A percentile compares a stretch with the other conserved stretches of the same genome.
Conservation (phyloP, 2,888 invertebrate genomes). For the Drosophila trichaetosa region DNA sequence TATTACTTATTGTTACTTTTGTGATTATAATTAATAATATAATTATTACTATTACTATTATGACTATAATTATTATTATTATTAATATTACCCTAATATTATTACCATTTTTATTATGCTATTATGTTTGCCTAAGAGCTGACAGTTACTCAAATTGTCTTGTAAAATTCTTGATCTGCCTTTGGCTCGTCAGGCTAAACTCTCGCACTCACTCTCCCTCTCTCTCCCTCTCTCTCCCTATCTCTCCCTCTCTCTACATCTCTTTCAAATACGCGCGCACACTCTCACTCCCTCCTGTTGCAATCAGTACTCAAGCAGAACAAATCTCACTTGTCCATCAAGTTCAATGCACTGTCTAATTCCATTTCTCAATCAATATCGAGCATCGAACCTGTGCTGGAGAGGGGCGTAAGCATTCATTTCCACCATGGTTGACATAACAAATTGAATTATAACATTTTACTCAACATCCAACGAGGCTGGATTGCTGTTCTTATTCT, state of each 20-base stretch:
- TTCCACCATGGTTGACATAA: slow-evolving; percentile 40
- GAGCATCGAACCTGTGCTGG: slow-evolving; percentile 5
- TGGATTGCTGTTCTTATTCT: slow-evolving; percentile 8
- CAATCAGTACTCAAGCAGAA: neutral
- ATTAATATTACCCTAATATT: neutral
- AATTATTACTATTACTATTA: neutral
- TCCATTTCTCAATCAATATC: slow-evolving; percentile 45
- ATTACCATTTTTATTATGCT: neutral
- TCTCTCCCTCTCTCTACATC: neutral
- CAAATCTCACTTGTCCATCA: neutral
- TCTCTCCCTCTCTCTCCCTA: neutral
- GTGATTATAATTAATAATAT: too few species aligned
- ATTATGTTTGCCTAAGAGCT: neutral
- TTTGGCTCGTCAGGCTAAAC: neutral
- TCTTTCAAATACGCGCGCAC: neutral
- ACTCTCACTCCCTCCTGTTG: neutral
- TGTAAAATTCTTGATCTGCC: neutral
- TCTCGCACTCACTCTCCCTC: neutral
- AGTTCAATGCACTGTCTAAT: slow-evolving; percentile 56
- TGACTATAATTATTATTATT: neutral
- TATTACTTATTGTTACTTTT: neutral
- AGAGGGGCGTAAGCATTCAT: slow-evolving; percentile 2
- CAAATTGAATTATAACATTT: slow-evolving; percentile 72
- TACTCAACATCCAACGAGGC: slow-evolving; percentile 3
- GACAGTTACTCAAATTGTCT: neutral